Evolutionary conservation across 2,888 invertebrate species (phyloP).

Genomic region (Micoletzkya japonica): DNA sequence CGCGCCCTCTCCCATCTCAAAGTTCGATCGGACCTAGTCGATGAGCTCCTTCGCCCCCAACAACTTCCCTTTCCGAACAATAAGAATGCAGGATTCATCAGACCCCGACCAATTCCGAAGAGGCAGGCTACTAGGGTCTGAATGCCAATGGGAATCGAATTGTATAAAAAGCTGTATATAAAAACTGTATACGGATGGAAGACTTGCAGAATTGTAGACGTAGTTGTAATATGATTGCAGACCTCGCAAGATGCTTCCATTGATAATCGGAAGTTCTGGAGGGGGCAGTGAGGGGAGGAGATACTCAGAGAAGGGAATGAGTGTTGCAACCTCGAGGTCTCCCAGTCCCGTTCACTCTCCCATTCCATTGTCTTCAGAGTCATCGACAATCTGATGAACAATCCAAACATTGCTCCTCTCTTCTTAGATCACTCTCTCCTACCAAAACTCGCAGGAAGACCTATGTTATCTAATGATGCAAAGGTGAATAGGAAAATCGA

Average conservation of each 20-base stretch:
- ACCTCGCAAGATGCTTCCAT: slow-evolving; percentile 57
- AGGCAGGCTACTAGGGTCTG: too few relatives aligned
- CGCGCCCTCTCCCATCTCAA: slow-evolving; percentile 5
- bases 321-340: slow-evolving; percentile 11
- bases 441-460: slow-evolving; percentile 24
- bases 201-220: not conserved
- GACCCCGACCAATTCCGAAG: slow-evolving; percentile 21
- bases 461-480: slow-evolving; percentile 41
- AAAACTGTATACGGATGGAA: not conserved
- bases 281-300: not conserved
- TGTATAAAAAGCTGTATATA: too few relatives aligned
- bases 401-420: slow-evolving; percentile 52
- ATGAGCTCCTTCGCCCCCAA: slow-evolving; percentile 25
- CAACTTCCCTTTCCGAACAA: slow-evolving; percentile 19
- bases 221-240: slow-evolving; percentile 27
- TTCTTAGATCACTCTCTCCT: slow-evolving; percentile 42
- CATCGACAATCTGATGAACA: slow-evolving; percentile 46
- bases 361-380: slow-evolving; percentile 29
- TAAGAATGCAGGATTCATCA: slow-evolving; percentile 27
- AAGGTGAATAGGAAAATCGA: slow-evolving; percentile 31
- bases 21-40: slow-evolving; percentile 22
- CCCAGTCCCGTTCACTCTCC: too few relatives aligned
- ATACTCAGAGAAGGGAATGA: slow-evolving; percentile 4
- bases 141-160: too few relatives aligned
- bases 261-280: slow-evolving; percentile 42